Evolutionary conservation across 2,888 invertebrate genomes (phyloP).

Genomic region (Epinotia bilunana): DNA sequence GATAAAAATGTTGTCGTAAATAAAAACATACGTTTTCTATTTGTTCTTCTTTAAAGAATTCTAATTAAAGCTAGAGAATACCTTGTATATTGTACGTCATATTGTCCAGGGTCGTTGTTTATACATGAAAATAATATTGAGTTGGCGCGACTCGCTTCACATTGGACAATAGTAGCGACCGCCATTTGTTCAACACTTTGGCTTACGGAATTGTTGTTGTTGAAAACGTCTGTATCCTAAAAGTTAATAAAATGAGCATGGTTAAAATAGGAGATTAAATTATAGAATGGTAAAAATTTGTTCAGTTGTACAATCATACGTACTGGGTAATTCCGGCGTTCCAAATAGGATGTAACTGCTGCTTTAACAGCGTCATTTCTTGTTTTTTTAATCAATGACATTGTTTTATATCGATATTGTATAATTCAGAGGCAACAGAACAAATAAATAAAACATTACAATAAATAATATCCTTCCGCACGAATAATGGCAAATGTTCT

Average conservation of each 20-base stretch:
- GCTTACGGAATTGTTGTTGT: conserved; percentile 82
- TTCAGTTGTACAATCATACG: conserved; percentile 49
- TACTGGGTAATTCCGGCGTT: conserved; percentile 88
- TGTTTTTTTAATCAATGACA: conserved; percentile 85
- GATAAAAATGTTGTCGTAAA: too few relatives aligned
- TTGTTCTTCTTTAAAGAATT: too few relatives aligned
- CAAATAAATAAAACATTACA: conserved; percentile 22
- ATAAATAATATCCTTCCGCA: neutral
- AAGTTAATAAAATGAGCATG: conserved; percentile 47
- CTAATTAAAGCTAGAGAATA: conserved; percentile 66
- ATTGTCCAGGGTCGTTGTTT: conserved; percentile 89
- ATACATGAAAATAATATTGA: conserved; percentile 91
- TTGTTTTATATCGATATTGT: conserved; percentile 46
- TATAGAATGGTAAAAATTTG: neutral
- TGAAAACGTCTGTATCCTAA: conserved; percentile 86
- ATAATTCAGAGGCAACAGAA: conserved; percentile 3
- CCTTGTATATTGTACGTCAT: conserved; percentile 90
- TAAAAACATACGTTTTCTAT: too few relatives aligned
- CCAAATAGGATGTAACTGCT: conserved; percentile 87
- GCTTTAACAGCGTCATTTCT: conserved; percentile 87
- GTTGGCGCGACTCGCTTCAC: conserved; percentile 89
- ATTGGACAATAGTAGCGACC: conserved; percentile 87
- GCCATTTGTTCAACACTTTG: conserved; percentile 88
- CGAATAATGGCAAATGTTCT: neutral
- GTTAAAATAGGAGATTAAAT: neutral